A percentile compares a stretch with the other conserved stretches of the same genome.
Evolutionary conservation across 2,797 vertebrate genomes (phyloP).

Genomic region (Fistularia tabacaria): DNA sequence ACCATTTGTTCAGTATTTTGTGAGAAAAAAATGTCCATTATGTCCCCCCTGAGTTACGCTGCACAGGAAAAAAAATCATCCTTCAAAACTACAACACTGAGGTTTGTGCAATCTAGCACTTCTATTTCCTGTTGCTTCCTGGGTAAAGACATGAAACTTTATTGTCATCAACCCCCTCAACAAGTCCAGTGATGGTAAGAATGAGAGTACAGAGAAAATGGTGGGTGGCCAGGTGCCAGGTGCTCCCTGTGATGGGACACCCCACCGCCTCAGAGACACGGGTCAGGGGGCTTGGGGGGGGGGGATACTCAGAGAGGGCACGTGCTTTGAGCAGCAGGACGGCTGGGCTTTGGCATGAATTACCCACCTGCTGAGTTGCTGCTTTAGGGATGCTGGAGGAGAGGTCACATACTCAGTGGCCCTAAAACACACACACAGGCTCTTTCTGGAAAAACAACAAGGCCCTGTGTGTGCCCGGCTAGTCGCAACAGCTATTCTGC

Average conservation of each 20-base stretch:
- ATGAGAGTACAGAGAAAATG: conserved; percentile 33
- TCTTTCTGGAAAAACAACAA: conserved; percentile 38
- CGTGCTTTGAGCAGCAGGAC: conserved; percentile 77
- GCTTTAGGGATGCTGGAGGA: conserved; percentile 75
- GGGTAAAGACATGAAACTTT: conserved; percentile 50
- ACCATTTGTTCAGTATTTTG: too few relatives aligned
- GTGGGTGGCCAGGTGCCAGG: conserved; percentile 64
- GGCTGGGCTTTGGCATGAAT: conserved; percentile 60
- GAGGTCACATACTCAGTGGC: conserved; percentile 83
- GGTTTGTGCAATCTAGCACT: too few relatives aligned
- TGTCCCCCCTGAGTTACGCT: too few relatives aligned
- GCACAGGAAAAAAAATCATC: too few relatives aligned
- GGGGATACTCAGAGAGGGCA: conserved; percentile 26
- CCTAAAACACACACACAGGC: conserved; percentile 67
- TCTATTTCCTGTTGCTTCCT: conserved; percentile 30
- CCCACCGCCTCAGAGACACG: conserved; percentile 45
- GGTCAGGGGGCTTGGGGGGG: conserved; percentile 53
- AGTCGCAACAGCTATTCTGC: conserved; percentile 26
- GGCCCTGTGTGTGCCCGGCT: conserved; percentile 37
- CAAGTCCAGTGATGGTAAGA: conserved; percentile 7
- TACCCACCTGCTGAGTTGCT: conserved; percentile 52
- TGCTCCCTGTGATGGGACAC: conserved; percentile 55
- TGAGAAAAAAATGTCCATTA: too few relatives aligned
- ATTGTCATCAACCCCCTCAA: conserved; percentile 24
- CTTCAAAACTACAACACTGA: too few relatives aligned